Base-by-base conservation (phyloP, 64 coral and sea anemone genomes). In the Porites lutea region DNA sequence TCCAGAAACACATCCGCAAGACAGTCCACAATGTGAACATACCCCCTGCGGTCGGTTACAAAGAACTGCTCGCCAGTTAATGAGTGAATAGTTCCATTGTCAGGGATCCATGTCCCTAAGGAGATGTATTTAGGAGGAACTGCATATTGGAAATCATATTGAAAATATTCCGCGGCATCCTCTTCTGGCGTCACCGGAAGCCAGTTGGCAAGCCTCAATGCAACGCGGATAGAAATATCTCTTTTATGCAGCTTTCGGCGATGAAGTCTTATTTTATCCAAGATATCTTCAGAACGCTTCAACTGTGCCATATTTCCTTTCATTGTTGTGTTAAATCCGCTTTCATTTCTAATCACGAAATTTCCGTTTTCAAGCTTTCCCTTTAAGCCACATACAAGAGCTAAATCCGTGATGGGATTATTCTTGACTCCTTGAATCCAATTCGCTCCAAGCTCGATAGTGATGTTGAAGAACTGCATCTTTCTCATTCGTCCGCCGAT, bases 121-220 rank as follows among this genome's bases (percentile, higher is more conserved):
- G 94, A 92, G 22, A 82, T 65, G n/a, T 88, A 96, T 22, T 96
- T 91, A 10, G 94, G 94, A 66, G 83, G 94, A 13, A 92, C 86
- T 18, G 75, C 89, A 10, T 88, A 87, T 88, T 96, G 89, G 74
- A 96, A 96, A n/a, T 96, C 94, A 13, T 86, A 85, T 52, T 92
- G 59, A 43, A 64, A 82, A 27, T 96, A 96, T n/a, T 96, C 94
- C 8, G 85, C 51, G 9, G 50, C 83, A 13, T 69, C 45, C 65
- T 92, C 75, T 75, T 91, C 89, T 6, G 77, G 74, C 43, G 16
- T 83, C 6, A 72, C 21, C 16, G 94, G 89, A 37, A 88, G n/a
- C 94, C 94, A 96, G 12, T 87, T 19, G 15, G 78, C 89, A 48
- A 96, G 68, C 22, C 85, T 75, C 5, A 96, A 74, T 47, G 89